These are phyloP conservation scores for Diprion similis DNA, from an alignment of 1,140 invertebrate genomes.

Conservation along the genomic window DNA sequence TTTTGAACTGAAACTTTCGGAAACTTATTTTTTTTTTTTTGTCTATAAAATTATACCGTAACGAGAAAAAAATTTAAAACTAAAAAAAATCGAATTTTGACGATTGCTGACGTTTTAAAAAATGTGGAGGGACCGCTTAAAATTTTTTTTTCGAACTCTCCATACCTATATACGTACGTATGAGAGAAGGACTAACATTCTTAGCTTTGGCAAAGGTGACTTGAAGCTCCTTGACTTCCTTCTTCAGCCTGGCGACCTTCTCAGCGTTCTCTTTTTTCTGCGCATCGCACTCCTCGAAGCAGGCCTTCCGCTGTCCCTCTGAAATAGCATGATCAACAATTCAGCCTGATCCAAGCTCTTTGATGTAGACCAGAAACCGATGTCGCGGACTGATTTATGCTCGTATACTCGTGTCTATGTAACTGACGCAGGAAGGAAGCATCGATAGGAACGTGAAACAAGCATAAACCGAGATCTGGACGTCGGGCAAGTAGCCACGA, in stretches of 20 bases:
- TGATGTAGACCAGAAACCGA: too few species aligned
- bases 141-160: too few species aligned
- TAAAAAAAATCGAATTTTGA: too few species aligned
- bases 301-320: constrained; percentile 85
- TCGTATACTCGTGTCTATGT: background rate
- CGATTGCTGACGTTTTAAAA: too few species aligned
- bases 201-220: constrained; percentile 66
- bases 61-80: too few species aligned
- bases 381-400: too few species aligned
- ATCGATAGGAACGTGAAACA: background rate
- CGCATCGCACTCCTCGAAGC: constrained; percentile 79
- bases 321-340: constrained; percentile 18
- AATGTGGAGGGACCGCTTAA: too few species aligned
- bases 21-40: too few species aligned
- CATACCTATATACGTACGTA: background rate
- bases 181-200: constrained; percentile 49
- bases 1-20: too few species aligned
- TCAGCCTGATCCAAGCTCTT: too few species aligned
- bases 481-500: constrained; percentile 2
- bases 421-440: constrained; percentile 2
- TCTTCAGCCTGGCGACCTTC: constrained; percentile 74
- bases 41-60: too few species aligned
- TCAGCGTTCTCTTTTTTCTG: constrained; percentile 75
- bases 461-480: background rate
- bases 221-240: constrained; percentile 72